Evolutionary conservation across 2,888 invertebrate genomes (phyloP).

Genomic region (Eurytoma adleriae): DNA sequence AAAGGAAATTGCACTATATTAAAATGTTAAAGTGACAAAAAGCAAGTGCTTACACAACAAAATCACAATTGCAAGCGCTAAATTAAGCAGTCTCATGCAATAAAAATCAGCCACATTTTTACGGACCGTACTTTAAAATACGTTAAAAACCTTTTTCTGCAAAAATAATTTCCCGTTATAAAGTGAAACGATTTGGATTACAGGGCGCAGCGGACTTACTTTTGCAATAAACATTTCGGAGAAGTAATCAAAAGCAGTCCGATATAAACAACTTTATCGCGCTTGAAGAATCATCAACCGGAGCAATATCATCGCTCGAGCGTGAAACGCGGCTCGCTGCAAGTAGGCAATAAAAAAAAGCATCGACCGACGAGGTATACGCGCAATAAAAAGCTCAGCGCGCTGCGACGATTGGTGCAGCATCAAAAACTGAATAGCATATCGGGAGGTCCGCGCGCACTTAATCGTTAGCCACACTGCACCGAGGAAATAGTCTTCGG

Average conservation of each 20-base stretch:
- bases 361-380: background rate
- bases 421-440: background rate
- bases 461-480: background rate
- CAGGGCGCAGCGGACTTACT: too few relatives aligned
- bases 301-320: background rate
- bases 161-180: too few relatives aligned
- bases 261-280: background rate
- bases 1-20: too few relatives aligned
- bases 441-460: background rate
- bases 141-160: too few relatives aligned
- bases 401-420: background rate
- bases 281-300: background rate
- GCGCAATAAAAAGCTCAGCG: background rate
- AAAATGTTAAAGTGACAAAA: too few relatives aligned
- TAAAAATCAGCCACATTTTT: too few relatives aligned
- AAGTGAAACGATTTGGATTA: too few relatives aligned
- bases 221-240: background rate
- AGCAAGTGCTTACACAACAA: too few relatives aligned
- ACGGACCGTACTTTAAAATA: too few relatives aligned
- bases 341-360: background rate
- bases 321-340: background rate
- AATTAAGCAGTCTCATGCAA: too few relatives aligned
- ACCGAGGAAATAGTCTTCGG: too few relatives aligned
- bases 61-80: too few relatives aligned
- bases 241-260: background rate